Evolutionary conservation across 1,140 invertebrate genomes (phyloP).

Genomic region (Euwallacea similis): DNA sequence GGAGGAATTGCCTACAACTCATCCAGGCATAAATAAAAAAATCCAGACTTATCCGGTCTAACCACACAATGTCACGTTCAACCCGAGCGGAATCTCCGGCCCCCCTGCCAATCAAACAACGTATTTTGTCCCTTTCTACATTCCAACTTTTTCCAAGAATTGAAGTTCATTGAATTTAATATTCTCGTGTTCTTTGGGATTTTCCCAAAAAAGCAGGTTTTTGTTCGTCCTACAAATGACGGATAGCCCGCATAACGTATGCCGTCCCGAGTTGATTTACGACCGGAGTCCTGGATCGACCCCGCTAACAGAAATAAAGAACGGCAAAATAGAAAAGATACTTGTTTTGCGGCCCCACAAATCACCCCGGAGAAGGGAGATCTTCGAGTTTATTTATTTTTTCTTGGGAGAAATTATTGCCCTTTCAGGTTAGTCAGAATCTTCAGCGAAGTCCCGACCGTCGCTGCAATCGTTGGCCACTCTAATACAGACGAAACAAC

Average conservation of each 20-base stretch:
- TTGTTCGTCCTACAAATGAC: constrained; percentile 47
- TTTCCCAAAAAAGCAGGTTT: constrained; percentile 33
- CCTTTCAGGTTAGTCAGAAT: too few relatives aligned
- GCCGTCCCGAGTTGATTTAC: constrained; percentile 51
- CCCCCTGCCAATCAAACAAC: too few relatives aligned
- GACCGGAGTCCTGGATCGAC: constrained; percentile 44
- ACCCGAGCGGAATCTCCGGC: too few relatives aligned
- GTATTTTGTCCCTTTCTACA: too few relatives aligned
- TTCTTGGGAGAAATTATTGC: neutral
- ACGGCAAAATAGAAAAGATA: constrained; percentile 54
- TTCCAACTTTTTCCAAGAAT: too few relatives aligned
- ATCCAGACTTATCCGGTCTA: too few relatives aligned
- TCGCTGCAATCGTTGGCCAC: neutral
- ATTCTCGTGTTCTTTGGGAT: neutral
- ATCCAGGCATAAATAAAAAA: too few relatives aligned
- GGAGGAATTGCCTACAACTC: too few relatives aligned
- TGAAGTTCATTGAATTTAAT: neutral
- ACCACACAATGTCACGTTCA: too few relatives aligned
- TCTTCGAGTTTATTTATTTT: constrained; percentile 9
- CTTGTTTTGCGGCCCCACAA: constrained; percentile 52
- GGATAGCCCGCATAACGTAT: constrained; percentile 49
- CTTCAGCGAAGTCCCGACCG: neutral
- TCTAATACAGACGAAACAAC: constrained; percentile 15
- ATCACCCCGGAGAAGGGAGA: constrained; percentile 45
- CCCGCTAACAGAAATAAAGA: constrained; percentile 52